Conservation (phyloP, 2,888 invertebrate species). For the Tigriopus californicus region DNA sequence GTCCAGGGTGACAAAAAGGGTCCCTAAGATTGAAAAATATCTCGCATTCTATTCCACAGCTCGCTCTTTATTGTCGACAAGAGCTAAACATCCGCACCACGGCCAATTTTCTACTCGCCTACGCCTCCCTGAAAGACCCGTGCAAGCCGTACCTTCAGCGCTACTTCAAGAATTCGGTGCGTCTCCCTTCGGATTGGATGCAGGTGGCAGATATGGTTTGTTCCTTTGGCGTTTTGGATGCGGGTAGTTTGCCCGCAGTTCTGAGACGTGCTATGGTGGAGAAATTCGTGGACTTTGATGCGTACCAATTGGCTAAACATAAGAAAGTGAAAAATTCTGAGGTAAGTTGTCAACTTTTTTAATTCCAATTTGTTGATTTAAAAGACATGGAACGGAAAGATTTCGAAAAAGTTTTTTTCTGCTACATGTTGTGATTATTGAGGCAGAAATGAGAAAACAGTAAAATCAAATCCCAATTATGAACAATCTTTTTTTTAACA, state of each 20-base stretch:
- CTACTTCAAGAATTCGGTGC: constrained; percentile 27
- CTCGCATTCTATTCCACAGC: constrained; percentile 21
- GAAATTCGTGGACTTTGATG: constrained; percentile 31
- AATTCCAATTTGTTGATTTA: neutral
- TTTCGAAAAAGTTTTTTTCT: too few relatives aligned
- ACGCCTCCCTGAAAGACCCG: constrained; percentile 24
- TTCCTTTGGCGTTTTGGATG: constrained; percentile 21
- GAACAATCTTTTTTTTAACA: too few relatives aligned
- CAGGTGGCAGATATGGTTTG: constrained; percentile 30
- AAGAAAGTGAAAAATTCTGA: neutral
- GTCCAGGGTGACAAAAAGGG: too few relatives aligned
- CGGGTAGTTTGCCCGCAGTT: constrained; percentile 24
- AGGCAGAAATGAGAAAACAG: too few relatives aligned
- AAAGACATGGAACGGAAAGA: too few relatives aligned
- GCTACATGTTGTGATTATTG: too few relatives aligned
- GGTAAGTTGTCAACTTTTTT: neutral
- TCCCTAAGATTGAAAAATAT: too few relatives aligned
- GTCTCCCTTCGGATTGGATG: constrained; percentile 33
- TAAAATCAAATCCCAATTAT: too few relatives aligned
- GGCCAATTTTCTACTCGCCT: constrained; percentile 29
- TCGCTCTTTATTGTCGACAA: constrained; percentile 30
- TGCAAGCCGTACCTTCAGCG: constrained; percentile 28
- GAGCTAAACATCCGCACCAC: constrained; percentile 30
- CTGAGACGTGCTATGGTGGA: constrained; percentile 28
- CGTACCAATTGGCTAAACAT: constrained; percentile 29